Base-by-base conservation (phyloP, 2,797 vertebrate species). In the Buphagus erythrorhynchus region DNA sequence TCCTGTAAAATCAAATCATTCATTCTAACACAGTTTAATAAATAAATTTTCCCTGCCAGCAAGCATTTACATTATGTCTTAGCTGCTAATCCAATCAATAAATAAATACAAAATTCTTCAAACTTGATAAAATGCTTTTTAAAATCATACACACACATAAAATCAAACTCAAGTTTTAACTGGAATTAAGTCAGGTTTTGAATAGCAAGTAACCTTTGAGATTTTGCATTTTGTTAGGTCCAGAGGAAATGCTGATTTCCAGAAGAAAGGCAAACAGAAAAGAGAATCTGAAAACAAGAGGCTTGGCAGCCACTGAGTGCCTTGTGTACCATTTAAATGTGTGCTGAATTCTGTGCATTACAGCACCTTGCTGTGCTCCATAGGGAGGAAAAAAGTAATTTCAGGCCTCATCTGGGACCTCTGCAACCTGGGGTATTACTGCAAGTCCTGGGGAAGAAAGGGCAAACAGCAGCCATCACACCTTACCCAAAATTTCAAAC, bases 141-240 rank as follows among this genome's bases (percentile, higher is more conserved):
- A 5, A 29, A 46, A 17, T 12, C 9, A 38, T 1, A 40, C 17
- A 33, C 5, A 17, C 3, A 19, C 4, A 6, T 40, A 40, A 3
- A 21, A 12, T 2, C 13, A 45, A 24, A 33, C 1, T 1, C 11
- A 45, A 25, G 11, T 29, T 73, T 51, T 67, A 84, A 81, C 26
- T 19, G 14, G 11, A 86, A 81, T 42, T 25, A 38, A 57, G 48
- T 11, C 1, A 1, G 2, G 0, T 31, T 81, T 73, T 48, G 6
- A 72, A 67, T 8, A 69, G 12, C 33, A 69, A 66, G 18, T 54
- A 84, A 25, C 6, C 10, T 36, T 42, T 46, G 24, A 36, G 40
- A 48, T 66, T 84, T 33, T 87, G 4, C 33, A 86, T 31, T 73
- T 76, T 5, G 0, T 26, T 42, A 25, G 16, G 8, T 42, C 18